These are phyloP conservation scores for Fragum fragum DNA, from an alignment of 2,888 invertebrate species.

Conservation along the genomic window DNA sequence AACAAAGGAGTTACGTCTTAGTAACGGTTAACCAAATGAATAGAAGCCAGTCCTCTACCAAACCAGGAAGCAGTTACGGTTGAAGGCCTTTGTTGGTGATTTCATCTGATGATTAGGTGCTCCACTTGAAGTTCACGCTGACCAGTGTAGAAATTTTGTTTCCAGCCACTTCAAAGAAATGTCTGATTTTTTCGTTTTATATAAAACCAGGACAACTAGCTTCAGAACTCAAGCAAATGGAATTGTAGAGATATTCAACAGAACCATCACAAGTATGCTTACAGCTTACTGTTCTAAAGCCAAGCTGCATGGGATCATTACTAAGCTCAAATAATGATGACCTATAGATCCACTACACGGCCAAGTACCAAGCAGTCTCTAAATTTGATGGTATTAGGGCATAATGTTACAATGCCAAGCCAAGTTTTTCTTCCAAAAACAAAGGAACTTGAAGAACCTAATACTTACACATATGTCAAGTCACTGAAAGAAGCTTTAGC, in stretches of 20 bases:
- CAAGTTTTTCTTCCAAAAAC: slow-evolving; percentile 26
- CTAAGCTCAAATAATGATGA: slow-evolving; percentile 63
- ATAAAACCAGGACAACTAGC: neutral
- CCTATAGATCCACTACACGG: too few relatives aligned
- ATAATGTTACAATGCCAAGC: slow-evolving; percentile 58
- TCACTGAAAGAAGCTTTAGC: too few relatives aligned
- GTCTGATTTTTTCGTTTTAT: neutral
- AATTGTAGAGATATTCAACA: too few relatives aligned
- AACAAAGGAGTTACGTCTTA: slow-evolving; percentile 33
- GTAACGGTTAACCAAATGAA: neutral
- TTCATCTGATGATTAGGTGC: slow-evolving; percentile 56
- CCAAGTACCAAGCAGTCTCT: slow-evolving; percentile 63
- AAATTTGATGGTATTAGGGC: slow-evolving; percentile 50
- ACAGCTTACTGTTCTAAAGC: too few relatives aligned
- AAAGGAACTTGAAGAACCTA: neutral
- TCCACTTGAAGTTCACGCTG: slow-evolving; percentile 55
- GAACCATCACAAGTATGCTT: too few relatives aligned
- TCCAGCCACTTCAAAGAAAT: neutral
- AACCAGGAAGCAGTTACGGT: slow-evolving; percentile 29
- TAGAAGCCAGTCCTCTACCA: slow-evolving; percentile 21
- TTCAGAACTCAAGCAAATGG: too few relatives aligned
- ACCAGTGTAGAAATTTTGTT: slow-evolving; percentile 42
- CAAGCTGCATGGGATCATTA: slow-evolving; percentile 62
- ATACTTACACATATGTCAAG: too few relatives aligned
- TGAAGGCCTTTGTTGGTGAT: slow-evolving; percentile 70